These are phyloP conservation scores for Idaea straminata DNA, from an alignment of 2,888 invertebrate species.

Conservation along the genomic window DNA sequence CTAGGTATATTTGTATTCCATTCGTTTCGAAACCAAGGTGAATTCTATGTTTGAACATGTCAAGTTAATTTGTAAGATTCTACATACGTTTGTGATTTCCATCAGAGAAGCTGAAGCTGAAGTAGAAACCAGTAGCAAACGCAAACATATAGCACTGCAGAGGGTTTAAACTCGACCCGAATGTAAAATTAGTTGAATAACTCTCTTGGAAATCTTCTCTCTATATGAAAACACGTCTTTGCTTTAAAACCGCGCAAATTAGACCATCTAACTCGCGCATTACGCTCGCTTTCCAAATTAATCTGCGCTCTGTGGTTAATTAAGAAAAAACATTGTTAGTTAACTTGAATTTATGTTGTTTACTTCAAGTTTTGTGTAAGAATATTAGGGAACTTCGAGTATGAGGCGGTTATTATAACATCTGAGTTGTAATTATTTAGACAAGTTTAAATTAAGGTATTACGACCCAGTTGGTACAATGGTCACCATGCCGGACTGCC, in stretches of 20 bases:
- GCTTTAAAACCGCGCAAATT: slow-evolving; percentile 69
- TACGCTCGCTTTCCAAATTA: slow-evolving; percentile 64
- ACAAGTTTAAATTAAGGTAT: too few relatives aligned
- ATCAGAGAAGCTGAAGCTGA: slow-evolving; percentile 14
- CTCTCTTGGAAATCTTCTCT: slow-evolving; percentile 58
- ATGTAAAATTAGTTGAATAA: slow-evolving; percentile 74
- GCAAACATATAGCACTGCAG: slow-evolving; percentile 57
- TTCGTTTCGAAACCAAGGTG: slow-evolving; percentile 22
- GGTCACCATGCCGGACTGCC: too few relatives aligned
- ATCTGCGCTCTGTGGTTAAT: slow-evolving; percentile 61
- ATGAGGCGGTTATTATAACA: too few relatives aligned
- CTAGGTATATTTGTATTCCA: neutral
- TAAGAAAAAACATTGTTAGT: slow-evolving; percentile 57
- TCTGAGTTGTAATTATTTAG: neutral
- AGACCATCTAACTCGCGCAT: slow-evolving; percentile 58
- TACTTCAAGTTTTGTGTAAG: slow-evolving; percentile 14
- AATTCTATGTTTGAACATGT: slow-evolving; percentile 55
- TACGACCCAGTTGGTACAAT: too few relatives aligned
- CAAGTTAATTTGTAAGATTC: slow-evolving; percentile 54
- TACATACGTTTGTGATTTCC: slow-evolving; percentile 26
- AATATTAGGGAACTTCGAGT: neutral
- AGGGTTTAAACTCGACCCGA: slow-evolving; percentile 68
- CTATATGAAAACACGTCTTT: slow-evolving; percentile 70
- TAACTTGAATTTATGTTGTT: slow-evolving; percentile 43
- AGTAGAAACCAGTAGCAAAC: slow-evolving; percentile 42